Evolutionary conservation across 2,888 invertebrate species (phyloP), one percentile per base, ranked within the genome.

Genomic region (Mythimna pallens): DNA sequence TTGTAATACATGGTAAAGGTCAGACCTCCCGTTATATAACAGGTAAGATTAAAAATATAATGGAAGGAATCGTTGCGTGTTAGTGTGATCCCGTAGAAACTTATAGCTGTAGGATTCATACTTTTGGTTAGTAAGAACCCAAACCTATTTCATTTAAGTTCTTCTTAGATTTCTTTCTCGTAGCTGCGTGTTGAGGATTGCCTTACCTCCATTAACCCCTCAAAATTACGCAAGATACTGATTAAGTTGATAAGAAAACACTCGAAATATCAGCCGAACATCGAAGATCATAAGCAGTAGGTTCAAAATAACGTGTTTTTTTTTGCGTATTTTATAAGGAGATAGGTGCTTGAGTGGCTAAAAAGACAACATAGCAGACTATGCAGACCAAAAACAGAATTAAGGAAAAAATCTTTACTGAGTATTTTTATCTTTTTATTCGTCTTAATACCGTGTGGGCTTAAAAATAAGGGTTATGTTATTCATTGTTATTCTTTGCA

Each of bases 1-100:
- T 73, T 76, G 20, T 68, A 22, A 30, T 71, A 36, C 8, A 68
- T 47, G 30, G 30, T 55, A 78, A 78, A 70, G 82, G 73, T 77
- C 73, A 68, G 22, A 20, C 50, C 47, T 67, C 34, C 30, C 22
- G 30, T 65, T 69, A 66, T 68, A 68, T 50, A 54, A 63, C 20
- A 9, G 17, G 34, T 22, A 47, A 67, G 34, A 80, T 69, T 73
- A 71, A 64, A 82, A 63, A 61, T 73, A 61, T 50, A 34, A 72
- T 73, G 10, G 34, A 66, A 55, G 47, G 52, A 70, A 61, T 63
- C 59, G 40, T 52, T 30, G 64, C 73, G 73, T 78, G 74, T 69
- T 73, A 70, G 54, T 30, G 62, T 65, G 57, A 73, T 65, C 58
- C 63, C 47, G 50, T 20, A 9, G 50, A 72, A 69, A 78, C 74